phyloP scores from a whole-genome alignment of 53 echinoderm and acorn worm genomes.

The Pentamera pediparva region DNA sequence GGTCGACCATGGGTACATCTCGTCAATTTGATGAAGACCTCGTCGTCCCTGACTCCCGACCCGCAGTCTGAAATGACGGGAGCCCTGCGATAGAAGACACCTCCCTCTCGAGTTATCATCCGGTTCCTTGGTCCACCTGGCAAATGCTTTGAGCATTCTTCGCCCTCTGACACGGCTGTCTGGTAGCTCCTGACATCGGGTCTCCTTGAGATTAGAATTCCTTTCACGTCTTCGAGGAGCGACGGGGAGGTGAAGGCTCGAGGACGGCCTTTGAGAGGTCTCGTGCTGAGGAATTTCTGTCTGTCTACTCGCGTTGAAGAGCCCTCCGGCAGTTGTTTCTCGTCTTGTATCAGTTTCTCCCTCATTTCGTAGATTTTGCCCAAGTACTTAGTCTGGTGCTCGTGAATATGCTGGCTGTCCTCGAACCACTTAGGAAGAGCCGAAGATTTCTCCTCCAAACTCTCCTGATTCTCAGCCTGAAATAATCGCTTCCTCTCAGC shows the following conservation, averaged over 20 bases:
- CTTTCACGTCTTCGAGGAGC: conserved; percentile 18
- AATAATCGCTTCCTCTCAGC: conserved; percentile 1
- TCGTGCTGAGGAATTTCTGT: background rate
- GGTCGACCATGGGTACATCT: background rate
- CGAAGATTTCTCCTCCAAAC: background rate
- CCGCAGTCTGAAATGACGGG: background rate
- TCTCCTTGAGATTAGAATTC: conserved; percentile 7
- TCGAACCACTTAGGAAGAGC: conserved; percentile 55
- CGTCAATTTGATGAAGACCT: conserved; percentile 1
- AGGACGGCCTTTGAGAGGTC: conserved; percentile 11
- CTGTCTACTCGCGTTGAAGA: conserved; percentile 8
- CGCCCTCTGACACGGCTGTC: background rate
- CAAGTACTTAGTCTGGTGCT: conserved; percentile 52
- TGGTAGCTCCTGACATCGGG: background rate
- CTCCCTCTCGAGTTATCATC: background rate
- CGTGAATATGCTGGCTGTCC: conserved; percentile 46
- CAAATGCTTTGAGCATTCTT: background rate
- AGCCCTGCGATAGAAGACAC: background rate
- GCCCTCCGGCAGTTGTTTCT: conserved; percentile 10
- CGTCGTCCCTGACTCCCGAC: background rate
- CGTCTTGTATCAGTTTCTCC: conserved; percentile 42
- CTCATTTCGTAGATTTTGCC: conserved; percentile 48
- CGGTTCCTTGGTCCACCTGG: background rate
- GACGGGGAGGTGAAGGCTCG: conserved; percentile 27
- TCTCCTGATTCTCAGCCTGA: background rate